These are phyloP conservation scores for Parelbella ahira DNA, from an alignment of 2,888 invertebrate species.

Conservation along the genomic window DNA sequence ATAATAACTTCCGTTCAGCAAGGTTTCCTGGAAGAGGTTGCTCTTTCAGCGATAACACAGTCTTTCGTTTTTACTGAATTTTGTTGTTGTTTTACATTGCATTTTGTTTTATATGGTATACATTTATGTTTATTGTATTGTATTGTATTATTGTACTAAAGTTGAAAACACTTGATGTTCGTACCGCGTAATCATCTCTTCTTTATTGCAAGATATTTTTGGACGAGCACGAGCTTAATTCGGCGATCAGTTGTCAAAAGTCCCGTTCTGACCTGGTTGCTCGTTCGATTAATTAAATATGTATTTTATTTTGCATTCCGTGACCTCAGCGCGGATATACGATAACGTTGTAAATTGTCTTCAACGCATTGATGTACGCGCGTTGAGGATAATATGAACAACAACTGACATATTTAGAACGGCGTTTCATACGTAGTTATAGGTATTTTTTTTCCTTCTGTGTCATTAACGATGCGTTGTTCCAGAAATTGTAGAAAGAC, in stretches of 20 bases:
- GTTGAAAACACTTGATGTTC: too few species aligned
- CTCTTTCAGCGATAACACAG: too few species aligned
- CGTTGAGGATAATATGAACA: conserved; percentile 14
- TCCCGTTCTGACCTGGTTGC: conserved; percentile 18
- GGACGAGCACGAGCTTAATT: conserved; percentile 6
- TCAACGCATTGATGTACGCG: conserved; percentile 2
- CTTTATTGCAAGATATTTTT: conserved; percentile 7
- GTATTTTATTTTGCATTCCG: conserved; percentile 5
- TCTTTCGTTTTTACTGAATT: too few species aligned
- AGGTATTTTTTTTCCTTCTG: conserved; percentile 11
- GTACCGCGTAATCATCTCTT: too few species aligned
- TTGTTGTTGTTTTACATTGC: too few species aligned
- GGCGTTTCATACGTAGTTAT: conserved; percentile 6
- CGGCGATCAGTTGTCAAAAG: conserved; percentile 7
- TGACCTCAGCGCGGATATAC: conserved; percentile 3
- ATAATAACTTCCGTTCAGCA: too few species aligned
- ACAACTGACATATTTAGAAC: conserved; percentile 17
- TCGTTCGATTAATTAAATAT: conserved; percentile 8
- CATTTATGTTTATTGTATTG: too few species aligned
- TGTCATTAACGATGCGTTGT: neutral
- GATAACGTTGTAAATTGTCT: conserved; percentile 14
- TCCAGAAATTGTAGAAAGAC: conserved; percentile 13
- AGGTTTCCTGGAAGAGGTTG: too few species aligned
- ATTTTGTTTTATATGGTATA: too few species aligned
- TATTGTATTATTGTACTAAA: too few species aligned